These are phyloP conservation scores for Tragelaphus imberbis DNA, from an alignment of 2,113 vertebrate species.

Conservation along the genomic window DNA sequence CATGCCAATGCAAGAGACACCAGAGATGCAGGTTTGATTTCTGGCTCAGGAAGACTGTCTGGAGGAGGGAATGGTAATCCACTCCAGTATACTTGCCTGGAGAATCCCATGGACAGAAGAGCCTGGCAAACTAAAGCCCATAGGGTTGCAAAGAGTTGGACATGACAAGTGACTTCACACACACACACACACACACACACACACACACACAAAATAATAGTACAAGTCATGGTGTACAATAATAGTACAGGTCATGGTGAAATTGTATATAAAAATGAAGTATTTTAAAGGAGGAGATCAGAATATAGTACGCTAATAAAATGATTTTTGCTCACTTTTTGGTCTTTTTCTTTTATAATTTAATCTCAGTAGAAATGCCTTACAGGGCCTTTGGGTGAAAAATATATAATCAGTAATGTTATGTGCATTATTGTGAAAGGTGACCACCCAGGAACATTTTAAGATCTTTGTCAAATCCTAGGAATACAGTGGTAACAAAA, in stretches of 20 bases:
- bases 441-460: neutral
- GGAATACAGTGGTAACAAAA: neutral
- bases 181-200: neutral
- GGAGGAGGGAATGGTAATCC: neutral
- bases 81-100: neutral
- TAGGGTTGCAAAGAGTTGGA: neutral
- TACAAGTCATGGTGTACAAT: no score
- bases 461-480: neutral
- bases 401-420: neutral
- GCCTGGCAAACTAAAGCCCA: neutral
- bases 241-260: neutral
- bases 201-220: no score
- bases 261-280: neutral
- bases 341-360: neutral
- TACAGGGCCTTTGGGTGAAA: neutral
- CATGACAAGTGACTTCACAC: neutral
- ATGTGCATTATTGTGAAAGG: neutral
- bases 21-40: neutral
- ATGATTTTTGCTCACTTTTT: neutral
- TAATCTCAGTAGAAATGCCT: neutral
- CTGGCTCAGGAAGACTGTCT: neutral
- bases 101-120: neutral
- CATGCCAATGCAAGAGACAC: neutral
- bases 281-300: neutral
- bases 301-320: neutral